phyloP scores from a whole-genome alignment of 2,888 invertebrate species.

The Drosophila parthenogenetica region DNA sequence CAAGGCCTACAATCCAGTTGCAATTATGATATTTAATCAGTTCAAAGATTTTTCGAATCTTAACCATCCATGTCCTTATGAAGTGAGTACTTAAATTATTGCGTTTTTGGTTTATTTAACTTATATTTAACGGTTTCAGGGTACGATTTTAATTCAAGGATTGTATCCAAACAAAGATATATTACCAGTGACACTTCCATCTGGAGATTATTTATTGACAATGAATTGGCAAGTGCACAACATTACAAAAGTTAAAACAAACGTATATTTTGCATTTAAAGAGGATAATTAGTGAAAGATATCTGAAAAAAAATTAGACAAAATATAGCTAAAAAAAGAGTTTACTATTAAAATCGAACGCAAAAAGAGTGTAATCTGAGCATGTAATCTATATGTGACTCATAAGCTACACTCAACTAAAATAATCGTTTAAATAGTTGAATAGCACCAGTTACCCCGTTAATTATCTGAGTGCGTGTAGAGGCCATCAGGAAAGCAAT shows the following conservation, averaged over 20 bases:
- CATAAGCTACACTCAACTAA: slow-evolving; percentile 12
- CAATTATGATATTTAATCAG: background rate
- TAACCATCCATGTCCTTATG: background rate
- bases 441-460: slow-evolving; percentile 24
- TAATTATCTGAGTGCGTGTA: slow-evolving; percentile 37
- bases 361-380: background rate
- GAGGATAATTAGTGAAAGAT: background rate
- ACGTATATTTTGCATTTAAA: background rate
- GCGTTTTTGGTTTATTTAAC: background rate
- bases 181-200: background rate
- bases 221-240: background rate
- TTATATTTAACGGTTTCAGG: background rate
- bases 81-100: background rate
- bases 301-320: too few relatives aligned
- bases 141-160: background rate
- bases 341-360: too few relatives aligned
- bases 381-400: slow-evolving; percentile 15
- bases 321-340: too few relatives aligned
- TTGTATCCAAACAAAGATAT: background rate
- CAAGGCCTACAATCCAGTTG: background rate
- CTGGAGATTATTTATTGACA: slow-evolving; percentile 8
- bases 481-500: slow-evolving; percentile 62
- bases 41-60: slow-evolving; percentile 1
- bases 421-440: slow-evolving; percentile 33
- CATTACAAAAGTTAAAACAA: background rate